Percentiles rank a stretch among this genome's conserved stretches.
phyloP scores from a whole-genome alignment of 2,888 invertebrate species.

The Tenthredo scrophulariae region DNA sequence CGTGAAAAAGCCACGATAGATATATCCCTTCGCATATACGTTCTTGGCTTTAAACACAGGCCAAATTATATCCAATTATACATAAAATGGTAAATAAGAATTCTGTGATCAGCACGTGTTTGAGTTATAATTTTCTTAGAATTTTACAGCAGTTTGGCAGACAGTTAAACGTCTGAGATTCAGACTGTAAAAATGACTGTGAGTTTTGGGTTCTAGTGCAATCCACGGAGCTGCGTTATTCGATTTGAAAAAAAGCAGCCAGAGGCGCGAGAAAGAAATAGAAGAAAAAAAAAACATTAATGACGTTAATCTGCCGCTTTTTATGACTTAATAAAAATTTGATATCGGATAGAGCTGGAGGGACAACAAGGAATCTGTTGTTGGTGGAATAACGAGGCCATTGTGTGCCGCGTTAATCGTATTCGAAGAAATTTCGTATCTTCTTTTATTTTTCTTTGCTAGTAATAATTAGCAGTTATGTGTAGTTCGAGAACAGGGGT shows the following conservation, averaged over 20 bases:
- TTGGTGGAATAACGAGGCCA: neutral
- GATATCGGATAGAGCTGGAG: neutral
- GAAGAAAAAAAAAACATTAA: neutral
- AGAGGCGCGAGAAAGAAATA: neutral
- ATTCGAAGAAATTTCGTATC: neutral
- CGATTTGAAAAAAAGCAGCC: neutral
- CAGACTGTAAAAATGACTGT: neutral
- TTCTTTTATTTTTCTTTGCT: neutral
- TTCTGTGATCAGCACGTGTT: neutral
- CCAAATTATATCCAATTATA: neutral
- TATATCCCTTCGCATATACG: neutral
- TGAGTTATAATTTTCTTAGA: neutral
- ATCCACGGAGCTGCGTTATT: neutral
- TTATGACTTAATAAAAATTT: neutral
- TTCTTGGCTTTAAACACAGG: neutral
- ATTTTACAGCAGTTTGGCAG: neutral
- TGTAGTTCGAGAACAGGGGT: neutral
- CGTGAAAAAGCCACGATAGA: neutral
- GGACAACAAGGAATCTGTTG: neutral
- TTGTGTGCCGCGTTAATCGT: neutral
- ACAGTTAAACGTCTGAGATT: neutral
- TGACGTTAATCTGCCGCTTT: neutral
- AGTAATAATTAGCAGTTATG: neutral
- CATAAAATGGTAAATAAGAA: neutral
- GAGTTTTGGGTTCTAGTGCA: neutral